Evolutionary conservation across 2,888 invertebrate species (phyloP).

Genomic region (Pterostichus niger): DNA sequence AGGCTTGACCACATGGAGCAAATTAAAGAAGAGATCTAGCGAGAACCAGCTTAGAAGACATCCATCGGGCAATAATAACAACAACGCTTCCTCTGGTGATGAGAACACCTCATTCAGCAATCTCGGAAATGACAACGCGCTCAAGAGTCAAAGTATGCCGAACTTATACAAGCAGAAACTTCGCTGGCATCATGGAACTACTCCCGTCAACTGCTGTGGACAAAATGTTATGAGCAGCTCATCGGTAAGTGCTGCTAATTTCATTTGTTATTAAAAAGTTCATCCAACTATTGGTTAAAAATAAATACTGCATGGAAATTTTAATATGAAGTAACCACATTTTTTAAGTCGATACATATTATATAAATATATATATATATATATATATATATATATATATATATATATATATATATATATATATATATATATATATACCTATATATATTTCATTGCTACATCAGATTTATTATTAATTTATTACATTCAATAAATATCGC

Average conservation of each 20-base stretch:
- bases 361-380: too few relatives aligned
- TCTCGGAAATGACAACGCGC: constrained; percentile 80
- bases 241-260: constrained; percentile 80
- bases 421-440: too few relatives aligned
- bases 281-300: too few relatives aligned
- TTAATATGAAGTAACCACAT: too few relatives aligned
- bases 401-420: too few relatives aligned
- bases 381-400: too few relatives aligned
- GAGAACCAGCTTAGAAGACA: constrained; percentile 84
- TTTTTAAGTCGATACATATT: too few relatives aligned
- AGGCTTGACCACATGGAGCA: constrained; percentile 93
- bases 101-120: constrained; percentile 77
- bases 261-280: too few relatives aligned
- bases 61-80: constrained; percentile 89
- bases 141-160: constrained; percentile 89
- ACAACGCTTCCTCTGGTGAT: constrained; percentile 81
- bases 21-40: constrained; percentile 86
- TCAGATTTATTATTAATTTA: too few relatives aligned
- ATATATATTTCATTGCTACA: too few relatives aligned
- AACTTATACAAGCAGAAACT: constrained; percentile 82
- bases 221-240: constrained; percentile 81
- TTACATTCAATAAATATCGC: too few relatives aligned
- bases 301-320: too few relatives aligned
- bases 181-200: constrained; percentile 22
- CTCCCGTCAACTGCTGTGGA: constrained; percentile 76